Base-by-base conservation (phyloP, 2,888 invertebrate genomes). In the Brenthis hecate region DNA sequence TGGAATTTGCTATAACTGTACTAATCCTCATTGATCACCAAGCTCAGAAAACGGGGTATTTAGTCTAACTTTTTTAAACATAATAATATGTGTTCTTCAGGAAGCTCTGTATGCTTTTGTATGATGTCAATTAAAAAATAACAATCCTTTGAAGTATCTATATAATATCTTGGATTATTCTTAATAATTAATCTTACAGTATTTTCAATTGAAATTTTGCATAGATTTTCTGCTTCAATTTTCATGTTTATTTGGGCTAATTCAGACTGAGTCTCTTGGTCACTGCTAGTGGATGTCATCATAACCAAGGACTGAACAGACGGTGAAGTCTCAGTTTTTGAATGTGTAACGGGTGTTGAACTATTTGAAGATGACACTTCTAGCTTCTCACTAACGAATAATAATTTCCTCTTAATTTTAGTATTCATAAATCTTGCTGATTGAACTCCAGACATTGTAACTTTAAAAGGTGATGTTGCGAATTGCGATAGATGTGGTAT, bases 11-110 rank as follows among this genome's bases (percentile, higher is more conserved):
- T 19, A 19, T 19, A 19, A 19, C 19, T 19, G 19, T 19, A 19
- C 19, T 19, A 19, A 19, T 19, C 14, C 36, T 68, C 69, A 73
- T 43, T 73, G 69, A 70, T 74, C 73, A 48, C 57, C 56, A 53
- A 75, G 72, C 28, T 73, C 65, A 16, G 16, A 6, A 16, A 73
- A 74, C 54, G 56, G 13, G 13, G 16, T 73, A 55, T 75, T 64
- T 48, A 74, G 64, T 53, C 62, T 68, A 23, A 72, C 70, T 67
- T 75, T 43, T 73, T 66, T 54, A 72, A 64, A 65, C 73, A 74
- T 6, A 70, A 73, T 8, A 70, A 19, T 47, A 74, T 56, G 53
- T 70, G 66, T 16, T 65, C 6, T 16, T 3, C 4, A 3, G 71
- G 62, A 16, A 74, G 69, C 62, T 65, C 56, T 64, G 51, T 66